phyloP scores from a whole-genome alignment of 2,797 vertebrate genomes.

The Lepilemur septentrionalis region DNA sequence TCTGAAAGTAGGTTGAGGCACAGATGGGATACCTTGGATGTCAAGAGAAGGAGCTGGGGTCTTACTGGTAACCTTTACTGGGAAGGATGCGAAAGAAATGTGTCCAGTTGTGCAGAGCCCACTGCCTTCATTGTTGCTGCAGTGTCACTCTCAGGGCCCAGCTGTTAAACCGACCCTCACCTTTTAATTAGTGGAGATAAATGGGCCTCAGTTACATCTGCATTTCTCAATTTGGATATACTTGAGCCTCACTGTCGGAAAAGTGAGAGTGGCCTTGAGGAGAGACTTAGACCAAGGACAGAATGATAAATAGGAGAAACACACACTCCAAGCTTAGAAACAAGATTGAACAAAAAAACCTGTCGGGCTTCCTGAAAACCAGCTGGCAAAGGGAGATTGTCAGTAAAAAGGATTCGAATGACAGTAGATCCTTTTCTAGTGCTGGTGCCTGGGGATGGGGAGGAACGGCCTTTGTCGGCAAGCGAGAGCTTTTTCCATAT shows the following conservation, averaged over 20 bases:
- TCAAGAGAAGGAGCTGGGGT: not conserved
- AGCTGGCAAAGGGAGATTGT: constrained; percentile 78
- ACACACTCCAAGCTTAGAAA: constrained; percentile 70
- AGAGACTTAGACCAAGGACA: constrained; percentile 81
- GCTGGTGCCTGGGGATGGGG: not conserved
- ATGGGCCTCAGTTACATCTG: constrained; percentile 78
- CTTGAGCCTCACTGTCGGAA: constrained; percentile 80
- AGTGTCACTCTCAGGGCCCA: not conserved
- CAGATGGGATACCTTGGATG: not conserved
- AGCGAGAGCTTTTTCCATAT: not conserved
- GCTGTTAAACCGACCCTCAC: not conserved
- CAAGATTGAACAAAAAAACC: constrained; percentile 82
- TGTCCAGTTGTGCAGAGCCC: not conserved
- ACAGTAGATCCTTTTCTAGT: constrained; percentile 59
- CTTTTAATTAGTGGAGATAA: constrained; percentile 80
- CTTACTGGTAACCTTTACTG: constrained; percentile 38
- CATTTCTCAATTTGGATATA: constrained; percentile 76
- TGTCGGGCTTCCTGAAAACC: constrained; percentile 79
- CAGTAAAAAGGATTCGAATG: constrained; percentile 68
- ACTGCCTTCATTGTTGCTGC: not conserved
- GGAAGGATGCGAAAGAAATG: not conserved
- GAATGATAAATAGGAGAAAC: constrained; percentile 81
- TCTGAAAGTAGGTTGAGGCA: not conserved
- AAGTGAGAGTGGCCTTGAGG: constrained; percentile 83
- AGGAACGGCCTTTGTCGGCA: constrained; percentile 40